Base-by-base conservation (phyloP, 2,888 invertebrate species). In the Drosophila pullipes region DNA sequence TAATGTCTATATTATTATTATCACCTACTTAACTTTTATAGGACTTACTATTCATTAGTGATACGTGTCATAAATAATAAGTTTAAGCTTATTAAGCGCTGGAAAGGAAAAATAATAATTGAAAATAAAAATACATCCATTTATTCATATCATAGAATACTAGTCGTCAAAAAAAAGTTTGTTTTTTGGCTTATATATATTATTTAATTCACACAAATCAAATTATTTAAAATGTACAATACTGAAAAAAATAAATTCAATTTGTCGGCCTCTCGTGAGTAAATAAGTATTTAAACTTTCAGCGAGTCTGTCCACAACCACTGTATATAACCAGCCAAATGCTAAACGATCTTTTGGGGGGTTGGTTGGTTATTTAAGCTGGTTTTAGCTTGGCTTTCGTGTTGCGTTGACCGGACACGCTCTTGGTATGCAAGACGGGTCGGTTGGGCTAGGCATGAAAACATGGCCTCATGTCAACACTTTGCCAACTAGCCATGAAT, bases 401-500 rank as follows among this genome's bases (percentile, higher is more conserved):
- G 74, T 78, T 74, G 78, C 61, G 71, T 55, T 39, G n/a, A 41
- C 44, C 44, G 39, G 22, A 30, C 39, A 54, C 37, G 31, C 41
- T 50, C 30, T 25, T 37, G 60, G 60, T 50, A 61, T 61, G 50
- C 37, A 35, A 35, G 35, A 28, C 5, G 31, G 55, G 33, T 10
- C 13, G 25, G 44, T 6, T 4, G 22, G 63, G 59, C 63, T 60
- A 69, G 69, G 74, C 54, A 64, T 67, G 61, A 85, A 71, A 82
- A 85, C 85, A 83, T 67, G 78, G 85, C 78, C 83, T 78, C 85
- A 78, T 83, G 85, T 83, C 83, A 85, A 83, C 83, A 85, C 85
- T 85, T 81, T 82, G 72, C 81, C 73, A 70, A 66, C 74, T 64
- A 64, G 65, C 63, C 28, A 65, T 64, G 61, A 75, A 74, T 83